Conservation (phyloP, 2,113 vertebrate species). For the Ctenodactylus gundi region DNA sequence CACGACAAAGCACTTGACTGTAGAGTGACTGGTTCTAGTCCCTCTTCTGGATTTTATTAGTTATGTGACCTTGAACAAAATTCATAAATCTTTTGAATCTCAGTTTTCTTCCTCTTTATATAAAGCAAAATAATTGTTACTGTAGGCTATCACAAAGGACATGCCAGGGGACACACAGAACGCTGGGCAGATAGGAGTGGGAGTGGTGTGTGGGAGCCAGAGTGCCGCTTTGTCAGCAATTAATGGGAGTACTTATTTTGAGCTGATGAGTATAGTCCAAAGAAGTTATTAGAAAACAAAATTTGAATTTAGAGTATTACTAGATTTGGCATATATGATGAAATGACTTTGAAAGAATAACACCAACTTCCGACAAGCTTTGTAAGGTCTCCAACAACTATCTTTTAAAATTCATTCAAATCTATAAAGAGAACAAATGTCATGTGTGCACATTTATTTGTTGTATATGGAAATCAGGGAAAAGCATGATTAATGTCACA, state of each 20-base stretch:
- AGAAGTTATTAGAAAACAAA: constrained; percentile 15
- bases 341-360: neutral
- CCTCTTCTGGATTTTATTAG: neutral
- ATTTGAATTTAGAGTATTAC: neutral
- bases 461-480: neutral
- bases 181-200: neutral
- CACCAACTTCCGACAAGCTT: constrained; percentile 14
- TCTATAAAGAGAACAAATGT: neutral
- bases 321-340: neutral
- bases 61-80: constrained; percentile 26
- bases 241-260: neutral
- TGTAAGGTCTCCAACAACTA: neutral
- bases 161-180: neutral
- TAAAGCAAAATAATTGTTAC: neutral
- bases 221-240: neutral
- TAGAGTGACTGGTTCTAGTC: neutral
- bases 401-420: neutral
- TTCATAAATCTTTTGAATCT: neutral
- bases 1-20: neutral
- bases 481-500: neutral
- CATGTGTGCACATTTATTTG: neutral
- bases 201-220: too few relatives aligned
- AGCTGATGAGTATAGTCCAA: constrained; percentile 10
- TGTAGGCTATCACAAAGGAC: neutral
- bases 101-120: constrained; percentile 13